Base-by-base conservation (phyloP, 2,888 invertebrate species). In the Acleris emargana region DNA sequence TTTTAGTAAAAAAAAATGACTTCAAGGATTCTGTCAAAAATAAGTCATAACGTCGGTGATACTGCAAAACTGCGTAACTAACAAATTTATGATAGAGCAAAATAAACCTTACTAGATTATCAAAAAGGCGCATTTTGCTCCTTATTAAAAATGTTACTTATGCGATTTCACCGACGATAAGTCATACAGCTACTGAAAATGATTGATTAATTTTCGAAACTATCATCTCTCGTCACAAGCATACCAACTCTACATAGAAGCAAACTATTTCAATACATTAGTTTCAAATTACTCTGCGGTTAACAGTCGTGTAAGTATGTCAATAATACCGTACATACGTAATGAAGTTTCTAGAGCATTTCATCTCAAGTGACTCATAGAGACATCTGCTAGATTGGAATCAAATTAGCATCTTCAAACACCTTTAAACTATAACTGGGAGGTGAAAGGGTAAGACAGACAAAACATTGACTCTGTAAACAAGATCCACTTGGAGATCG, bases 381-480 rank as follows among this genome's bases (percentile, higher is more conserved):
- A 73, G 75, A 72, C 67, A 69, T 74, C 70, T 72, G 69, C 71
- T 72, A 64, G 67, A 72, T 73, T 53, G 59, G 70, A 72, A 76
- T 70, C 71, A 72, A 80, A 82, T 81, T 80, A 79, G 69, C 73
- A 68, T 79, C 72, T 63, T 67, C 76, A 77, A 78, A 81, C 74
- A 73, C 67, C 62, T 69, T 68, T 64, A 60, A 67, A 58, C 53
- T 72, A 68, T 73, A 70, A 72, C 62, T 51, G 69, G 70, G 64
- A 72, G 71, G 73, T 73, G 71, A 70, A 71, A 69, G 70, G 72
- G 72, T 47, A 61, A 68, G 70, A 71, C 68, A 70, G 73, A 70
- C 72, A 74, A 71, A 72, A 75, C 70, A 73, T 76, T 76, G 71
- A 69, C 73, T 70, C 62, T 66, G 68, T 71, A 74, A 76, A 76